Conservation (phyloP, 2,113 vertebrate species). For the Genyomyrus donnyi region DNA sequence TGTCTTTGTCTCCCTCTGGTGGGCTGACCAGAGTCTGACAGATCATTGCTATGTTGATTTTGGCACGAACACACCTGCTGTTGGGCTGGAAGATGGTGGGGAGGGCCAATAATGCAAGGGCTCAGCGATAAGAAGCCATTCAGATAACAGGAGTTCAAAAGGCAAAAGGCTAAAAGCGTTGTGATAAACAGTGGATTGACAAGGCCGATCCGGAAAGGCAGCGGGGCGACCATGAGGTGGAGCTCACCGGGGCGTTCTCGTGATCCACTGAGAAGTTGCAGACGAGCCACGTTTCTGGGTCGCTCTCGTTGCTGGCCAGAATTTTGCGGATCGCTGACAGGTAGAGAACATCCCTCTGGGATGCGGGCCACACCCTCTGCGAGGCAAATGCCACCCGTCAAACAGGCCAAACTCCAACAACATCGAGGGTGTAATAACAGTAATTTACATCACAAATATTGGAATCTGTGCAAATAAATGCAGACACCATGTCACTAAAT, state of each 20-base stretch:
- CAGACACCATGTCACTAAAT: neutral
- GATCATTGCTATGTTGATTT: constrained; percentile 97
- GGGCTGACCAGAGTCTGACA: constrained; percentile 95
- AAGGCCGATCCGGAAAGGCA: neutral
- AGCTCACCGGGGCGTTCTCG: constrained; percentile 76
- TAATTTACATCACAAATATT: neutral
- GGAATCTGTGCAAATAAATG: neutral
- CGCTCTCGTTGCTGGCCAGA: constrained; percentile 84
- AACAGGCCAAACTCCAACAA: neutral
- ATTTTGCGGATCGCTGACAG: constrained; percentile 89
- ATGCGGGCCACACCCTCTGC: constrained; percentile 94
- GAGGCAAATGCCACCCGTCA: constrained; percentile 32
- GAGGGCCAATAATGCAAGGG: neutral
- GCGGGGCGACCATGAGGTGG: neutral
- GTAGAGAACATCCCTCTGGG: constrained; percentile 90
- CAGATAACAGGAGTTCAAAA: neutral
- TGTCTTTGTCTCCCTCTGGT: constrained; percentile 86
- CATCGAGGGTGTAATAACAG: neutral
- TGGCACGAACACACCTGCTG: constrained; percentile 91
- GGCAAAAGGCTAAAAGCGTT: neutral
- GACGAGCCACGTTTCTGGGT: constrained; percentile 94
- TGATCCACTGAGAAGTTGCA: constrained; percentile 98
- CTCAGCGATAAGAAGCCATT: neutral
- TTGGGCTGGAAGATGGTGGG: constrained; percentile 65
- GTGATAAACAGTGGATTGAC: neutral